Conservation (phyloP, 2,113 vertebrate genomes). For the Macquaria ambigua region DNA sequence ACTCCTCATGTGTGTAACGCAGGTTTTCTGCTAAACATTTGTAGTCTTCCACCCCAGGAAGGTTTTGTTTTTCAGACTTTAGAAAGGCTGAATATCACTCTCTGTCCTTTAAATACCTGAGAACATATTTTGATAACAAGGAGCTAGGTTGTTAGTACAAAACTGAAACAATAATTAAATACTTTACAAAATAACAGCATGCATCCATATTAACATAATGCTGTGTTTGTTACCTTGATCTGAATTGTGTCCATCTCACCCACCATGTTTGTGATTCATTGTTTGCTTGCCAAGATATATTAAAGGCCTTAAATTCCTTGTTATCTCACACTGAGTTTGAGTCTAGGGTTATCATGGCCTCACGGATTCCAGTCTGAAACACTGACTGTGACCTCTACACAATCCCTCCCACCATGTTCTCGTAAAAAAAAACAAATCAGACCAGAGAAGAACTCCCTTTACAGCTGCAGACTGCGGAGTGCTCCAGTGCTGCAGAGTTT, state of each 20-base stretch:
- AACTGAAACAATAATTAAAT: neutral
- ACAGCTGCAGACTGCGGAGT: neutral
- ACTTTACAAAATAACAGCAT: neutral
- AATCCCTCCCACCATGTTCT: slow-evolving; percentile 25
- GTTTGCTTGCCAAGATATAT: neutral
- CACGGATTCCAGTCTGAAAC: slow-evolving; percentile 25
- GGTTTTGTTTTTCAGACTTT: neutral
- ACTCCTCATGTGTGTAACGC: neutral
- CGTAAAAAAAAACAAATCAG: neutral
- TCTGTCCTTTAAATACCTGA: neutral
- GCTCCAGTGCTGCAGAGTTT: too few relatives aligned
- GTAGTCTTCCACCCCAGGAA: too few relatives aligned
- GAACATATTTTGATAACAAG: too few relatives aligned
- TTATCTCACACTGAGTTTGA: slow-evolving; percentile 23
- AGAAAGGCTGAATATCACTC: neutral
- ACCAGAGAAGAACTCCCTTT: slow-evolving; percentile 8
- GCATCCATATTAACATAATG: neutral
- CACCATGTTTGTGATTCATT: neutral
- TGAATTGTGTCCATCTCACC: neutral
- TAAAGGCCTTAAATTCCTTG: slow-evolving; percentile 24
- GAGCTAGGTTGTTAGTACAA: neutral
- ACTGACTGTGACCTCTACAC: neutral
- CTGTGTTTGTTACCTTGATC: neutral
- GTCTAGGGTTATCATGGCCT: slow-evolving; percentile 27
- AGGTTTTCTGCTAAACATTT: too few relatives aligned